Base-by-base conservation (phyloP, 2,888 invertebrate species). In the Polyploca ridens region DNA sequence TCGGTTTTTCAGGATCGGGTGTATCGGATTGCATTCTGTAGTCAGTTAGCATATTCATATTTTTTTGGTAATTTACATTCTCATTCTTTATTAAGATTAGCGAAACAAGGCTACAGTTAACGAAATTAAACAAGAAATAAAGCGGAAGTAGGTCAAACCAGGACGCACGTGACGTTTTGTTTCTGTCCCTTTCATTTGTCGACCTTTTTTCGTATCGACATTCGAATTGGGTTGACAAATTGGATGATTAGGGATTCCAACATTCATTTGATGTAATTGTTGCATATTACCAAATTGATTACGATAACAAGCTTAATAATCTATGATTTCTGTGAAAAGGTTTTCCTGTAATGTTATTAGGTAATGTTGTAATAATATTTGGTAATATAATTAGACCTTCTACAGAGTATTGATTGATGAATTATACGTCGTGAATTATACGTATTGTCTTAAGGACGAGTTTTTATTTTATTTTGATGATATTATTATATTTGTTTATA, bases 71-170 rank as follows among this genome's bases (percentile, higher is more conserved):
- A 38, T 38, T 10, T 38, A 11, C 38, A 38, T 38, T 38, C 38
- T 38, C 41, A 11, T 41, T 19, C 19, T 1, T 41, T 6, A 19
- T 64, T 10, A 49, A 69, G 64, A 73, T 62, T 63, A 64, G 62
- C 62, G 62, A 65, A 68, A 35, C 73, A 76, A 74, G 64, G 69
- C 68, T 75, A 66, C 69, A 70, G 74, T 74, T 72, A 73, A 78
- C 74, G 70, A 64, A 65, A 76, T 76, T 77, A 78, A 73, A 69
- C 73, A 72, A 79, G 74, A 71, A 77, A 77, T 78, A 78, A 76
- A 70, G 70, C 13, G 65, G 72, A 81, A 78, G 75, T 76, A 79
- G 79, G 81, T 82, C 81, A 44, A 14, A 35, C 61, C 27, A 69
- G 67, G 64, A 68, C 65, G 67, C 66, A 75, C 77, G 77, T 77